phyloP scores from a whole-genome alignment of 2,797 vertebrate species.

The Chloroceryle amazona region DNA sequence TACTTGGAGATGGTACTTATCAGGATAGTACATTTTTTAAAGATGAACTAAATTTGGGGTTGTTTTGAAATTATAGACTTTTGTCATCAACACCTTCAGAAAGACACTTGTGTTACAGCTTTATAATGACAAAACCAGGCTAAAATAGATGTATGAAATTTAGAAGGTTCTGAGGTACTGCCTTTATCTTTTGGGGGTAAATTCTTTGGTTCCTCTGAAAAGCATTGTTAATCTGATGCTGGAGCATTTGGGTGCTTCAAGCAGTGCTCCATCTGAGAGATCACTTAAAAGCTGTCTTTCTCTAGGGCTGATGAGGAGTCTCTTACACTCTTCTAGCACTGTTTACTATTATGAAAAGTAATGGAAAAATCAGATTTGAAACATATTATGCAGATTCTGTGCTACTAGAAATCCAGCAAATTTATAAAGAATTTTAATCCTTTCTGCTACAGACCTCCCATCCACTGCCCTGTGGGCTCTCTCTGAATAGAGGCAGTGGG shows the following conservation, averaged over 20 bases:
- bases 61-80: conserved; percentile 30
- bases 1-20: conserved; percentile 38
- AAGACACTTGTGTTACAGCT: neutral
- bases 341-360: conserved; percentile 28
- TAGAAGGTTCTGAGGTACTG: neutral
- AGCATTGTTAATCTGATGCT: neutral
- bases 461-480: neutral
- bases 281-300: neutral
- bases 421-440: neutral
- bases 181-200: neutral
- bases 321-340: neutral
- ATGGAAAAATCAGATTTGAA: conserved; percentile 48
- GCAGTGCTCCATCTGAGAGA: conserved; percentile 27
- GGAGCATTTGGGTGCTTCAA: neutral
- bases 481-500: neutral
- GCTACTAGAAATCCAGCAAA: neutral
- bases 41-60: conserved; percentile 40
- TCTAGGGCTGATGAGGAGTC: conserved; percentile 11
- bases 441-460: neutral
- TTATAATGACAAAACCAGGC: neutral
- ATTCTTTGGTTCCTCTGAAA: neutral
- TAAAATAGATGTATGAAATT: neutral
- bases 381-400: neutral
- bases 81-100: neutral
- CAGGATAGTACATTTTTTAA: conserved; percentile 59